phyloP scores from a whole-genome alignment of 1,140 invertebrate species.

The Tetraneura akinire region DNA sequence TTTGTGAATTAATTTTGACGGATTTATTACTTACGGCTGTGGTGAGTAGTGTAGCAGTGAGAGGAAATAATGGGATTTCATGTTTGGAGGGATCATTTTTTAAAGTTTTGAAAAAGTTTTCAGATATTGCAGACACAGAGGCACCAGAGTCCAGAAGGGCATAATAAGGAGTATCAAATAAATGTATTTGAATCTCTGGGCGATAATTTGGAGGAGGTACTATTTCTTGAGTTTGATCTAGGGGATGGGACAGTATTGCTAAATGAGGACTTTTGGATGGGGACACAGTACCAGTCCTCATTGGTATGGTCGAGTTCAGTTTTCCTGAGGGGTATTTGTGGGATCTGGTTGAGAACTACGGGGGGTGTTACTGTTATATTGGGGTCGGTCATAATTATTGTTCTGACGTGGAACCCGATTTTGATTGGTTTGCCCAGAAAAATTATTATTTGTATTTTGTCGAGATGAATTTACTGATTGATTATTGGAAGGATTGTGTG shows the following conservation, averaged over 20 bases:
- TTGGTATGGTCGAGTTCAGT: neutral
- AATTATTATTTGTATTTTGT: neutral
- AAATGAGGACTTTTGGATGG: neutral
- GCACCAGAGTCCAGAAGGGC: neutral
- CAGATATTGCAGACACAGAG: too few relatives aligned
- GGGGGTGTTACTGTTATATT: neutral
- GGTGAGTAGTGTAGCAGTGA: neutral
- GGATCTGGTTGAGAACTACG: neutral
- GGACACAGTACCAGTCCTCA: neutral
- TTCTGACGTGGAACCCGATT: neutral
- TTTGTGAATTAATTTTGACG: too few relatives aligned
- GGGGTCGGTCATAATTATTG: neutral
- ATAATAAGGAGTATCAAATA: neutral
- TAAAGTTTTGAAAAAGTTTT: neutral
- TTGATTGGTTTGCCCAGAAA: neutral
- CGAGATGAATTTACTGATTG: neutral
- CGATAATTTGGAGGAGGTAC: neutral
- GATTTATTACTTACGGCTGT: too few relatives aligned
- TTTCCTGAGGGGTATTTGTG: neutral
- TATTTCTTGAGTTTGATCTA: neutral
- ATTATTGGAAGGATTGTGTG: neutral
- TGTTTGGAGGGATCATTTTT: neutral
- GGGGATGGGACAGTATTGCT: neutral
- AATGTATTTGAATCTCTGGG: neutral
- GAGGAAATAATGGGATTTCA: neutral